A percentile compares a stretch with the other conserved stretches of the same genome.
Conservation (phyloP, 2,113 vertebrate genomes). For the Colistium nudipinnis region DNA sequence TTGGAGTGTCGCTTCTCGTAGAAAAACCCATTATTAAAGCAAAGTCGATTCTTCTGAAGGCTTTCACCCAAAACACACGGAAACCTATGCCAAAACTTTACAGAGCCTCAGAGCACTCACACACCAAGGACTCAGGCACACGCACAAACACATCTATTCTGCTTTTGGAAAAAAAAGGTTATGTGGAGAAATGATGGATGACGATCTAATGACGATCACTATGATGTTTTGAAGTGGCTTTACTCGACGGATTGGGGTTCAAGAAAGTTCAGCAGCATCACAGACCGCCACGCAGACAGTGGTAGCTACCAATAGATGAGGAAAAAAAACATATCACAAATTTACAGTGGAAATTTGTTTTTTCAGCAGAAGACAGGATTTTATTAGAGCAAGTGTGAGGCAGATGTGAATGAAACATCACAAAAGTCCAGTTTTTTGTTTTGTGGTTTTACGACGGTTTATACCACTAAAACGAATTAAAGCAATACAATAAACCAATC, state of each 20-base stretch:
- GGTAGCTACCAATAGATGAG: conserved; percentile 35
- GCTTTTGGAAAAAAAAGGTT: conserved; percentile 38
- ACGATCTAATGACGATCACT: conserved; percentile 52
- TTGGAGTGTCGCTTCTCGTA: conserved; percentile 79
- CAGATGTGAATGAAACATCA: conserved; percentile 26
- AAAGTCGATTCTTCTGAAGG: conserved; percentile 57
- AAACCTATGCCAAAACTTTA: conserved; percentile 60
- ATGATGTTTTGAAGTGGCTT: conserved; percentile 44
- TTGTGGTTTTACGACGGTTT: conserved; percentile 41
- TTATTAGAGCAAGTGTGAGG: conserved; percentile 42
- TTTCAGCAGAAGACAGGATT: conserved; percentile 16
- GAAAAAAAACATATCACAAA: conserved; percentile 36
- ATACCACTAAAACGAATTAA: conserved; percentile 52
- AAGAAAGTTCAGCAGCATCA: conserved; percentile 52
- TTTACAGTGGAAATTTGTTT: conserved; percentile 39
- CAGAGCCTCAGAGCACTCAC: conserved; percentile 55
- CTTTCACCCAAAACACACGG: conserved; percentile 51
- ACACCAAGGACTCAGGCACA: conserved; percentile 1
- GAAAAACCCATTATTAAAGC: conserved; percentile 79
- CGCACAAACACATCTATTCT: conserved; percentile 27
- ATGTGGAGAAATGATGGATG: conserved; percentile 47
- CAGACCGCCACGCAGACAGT: conserved; percentile 43
- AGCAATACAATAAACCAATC: conserved; percentile 79
- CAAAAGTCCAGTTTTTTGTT: conserved; percentile 18
- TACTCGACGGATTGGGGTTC: conserved; percentile 46